Conservation (phyloP, 2,797 vertebrate genomes). For the Acipenser oxyrinchus region DNA sequence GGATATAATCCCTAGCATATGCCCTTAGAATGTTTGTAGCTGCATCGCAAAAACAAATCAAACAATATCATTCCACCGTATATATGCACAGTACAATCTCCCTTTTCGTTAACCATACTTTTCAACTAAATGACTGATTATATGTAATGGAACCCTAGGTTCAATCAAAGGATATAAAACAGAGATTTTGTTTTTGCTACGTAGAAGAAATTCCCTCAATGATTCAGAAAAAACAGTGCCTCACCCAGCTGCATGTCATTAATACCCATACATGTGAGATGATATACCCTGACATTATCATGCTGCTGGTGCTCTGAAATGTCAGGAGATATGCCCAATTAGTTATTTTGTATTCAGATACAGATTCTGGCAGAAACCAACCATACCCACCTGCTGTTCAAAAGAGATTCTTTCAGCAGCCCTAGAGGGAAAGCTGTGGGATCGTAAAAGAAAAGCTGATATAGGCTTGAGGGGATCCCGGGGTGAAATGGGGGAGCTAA, state of each 20-base stretch:
- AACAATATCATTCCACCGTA: no score
- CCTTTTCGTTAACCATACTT: no score
- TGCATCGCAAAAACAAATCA: no score
- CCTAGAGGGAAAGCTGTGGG: not conserved
- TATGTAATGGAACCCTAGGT: no score
- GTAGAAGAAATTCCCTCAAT: no score
- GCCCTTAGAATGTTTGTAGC: no score
- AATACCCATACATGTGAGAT: not conserved
- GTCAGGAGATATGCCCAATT: not conserved
- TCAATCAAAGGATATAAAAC: no score
- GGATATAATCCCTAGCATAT: no score
- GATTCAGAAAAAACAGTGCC: not conserved
- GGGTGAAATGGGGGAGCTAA: not conserved
- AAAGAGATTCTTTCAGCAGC: not conserved
- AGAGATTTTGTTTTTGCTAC: no score
- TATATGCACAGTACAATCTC: no score
- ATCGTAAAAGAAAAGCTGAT: not conserved
- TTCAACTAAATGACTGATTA: no score
- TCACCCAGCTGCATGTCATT: not conserved
- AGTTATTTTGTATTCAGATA: not conserved
- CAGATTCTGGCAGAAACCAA: not conserved
- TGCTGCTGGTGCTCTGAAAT: not conserved
- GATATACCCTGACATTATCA: constrained; percentile 1
- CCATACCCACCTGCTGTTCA: not conserved
- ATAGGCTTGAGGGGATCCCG: not conserved